Percentiles rank a stretch among this genome's conserved stretches.
These are phyloP conservation scores for Chrysaora quinquecirrha DNA, from an alignment of 30 jellyfish, hydroid and myxozoan species.

Conservation along the genomic window DNA sequence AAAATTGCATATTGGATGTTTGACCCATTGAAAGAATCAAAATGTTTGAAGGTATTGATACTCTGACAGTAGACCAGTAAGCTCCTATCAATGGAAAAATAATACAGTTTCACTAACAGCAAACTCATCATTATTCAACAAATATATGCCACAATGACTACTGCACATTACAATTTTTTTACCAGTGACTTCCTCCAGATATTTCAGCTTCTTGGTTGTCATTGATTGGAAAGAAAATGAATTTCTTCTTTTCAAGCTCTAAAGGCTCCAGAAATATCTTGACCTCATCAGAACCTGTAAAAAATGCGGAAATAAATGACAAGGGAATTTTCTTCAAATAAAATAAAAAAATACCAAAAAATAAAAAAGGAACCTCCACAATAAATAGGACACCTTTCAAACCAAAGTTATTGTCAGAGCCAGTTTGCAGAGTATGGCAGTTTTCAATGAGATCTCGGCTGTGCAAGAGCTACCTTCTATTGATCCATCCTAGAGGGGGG, in stretches of 20 bases:
- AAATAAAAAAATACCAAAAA: background rate
- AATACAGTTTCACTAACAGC: background rate
- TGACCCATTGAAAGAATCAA: background rate
- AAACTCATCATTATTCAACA: background rate
- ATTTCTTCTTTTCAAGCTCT: constrained; percentile 13
- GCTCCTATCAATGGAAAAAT: background rate
- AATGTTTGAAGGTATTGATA: background rate
- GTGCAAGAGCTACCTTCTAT: too few species aligned
- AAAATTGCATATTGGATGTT: background rate
- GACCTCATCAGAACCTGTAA: constrained; percentile 12
- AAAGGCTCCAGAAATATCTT: constrained; percentile 52
- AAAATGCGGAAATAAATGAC: too few species aligned
- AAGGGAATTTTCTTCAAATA: background rate
- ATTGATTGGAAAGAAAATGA: constrained; percentile 40
- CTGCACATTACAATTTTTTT: background rate
- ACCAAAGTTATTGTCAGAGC: background rate
- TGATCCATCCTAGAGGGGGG: too few species aligned
- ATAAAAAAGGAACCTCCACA: background rate
- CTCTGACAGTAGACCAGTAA: background rate
- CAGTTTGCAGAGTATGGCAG: background rate
- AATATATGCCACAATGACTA: background rate
- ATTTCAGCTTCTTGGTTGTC: constrained; percentile 12
- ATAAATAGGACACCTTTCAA: background rate
- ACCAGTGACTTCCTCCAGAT: constrained; percentile 70
- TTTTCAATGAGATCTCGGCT: too few species aligned